These are phyloP conservation scores for Xerus rutilus DNA, from an alignment of 2,797 vertebrate genomes.

Conservation along the genomic window DNA sequence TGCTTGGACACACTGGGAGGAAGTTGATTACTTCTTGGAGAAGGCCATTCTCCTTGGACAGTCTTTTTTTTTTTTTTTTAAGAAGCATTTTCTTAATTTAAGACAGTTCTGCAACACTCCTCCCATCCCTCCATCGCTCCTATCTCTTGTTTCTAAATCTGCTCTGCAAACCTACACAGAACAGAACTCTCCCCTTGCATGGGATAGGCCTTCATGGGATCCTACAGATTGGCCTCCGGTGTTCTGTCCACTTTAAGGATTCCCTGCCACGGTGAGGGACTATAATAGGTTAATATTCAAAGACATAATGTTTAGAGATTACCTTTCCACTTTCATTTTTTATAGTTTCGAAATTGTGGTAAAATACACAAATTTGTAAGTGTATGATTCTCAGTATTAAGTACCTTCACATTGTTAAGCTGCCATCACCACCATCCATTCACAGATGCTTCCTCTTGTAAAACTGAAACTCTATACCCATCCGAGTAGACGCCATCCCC, in stretches of 20 bases:
- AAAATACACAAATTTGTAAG: background rate
- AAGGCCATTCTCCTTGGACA: background rate
- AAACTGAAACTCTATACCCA: background rate
- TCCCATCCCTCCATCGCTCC: background rate
- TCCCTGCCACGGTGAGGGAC: background rate
- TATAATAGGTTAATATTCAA: background rate
- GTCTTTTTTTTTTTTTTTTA: background rate
- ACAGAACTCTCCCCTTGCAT: background rate
- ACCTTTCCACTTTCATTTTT: background rate
- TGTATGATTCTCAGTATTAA: background rate
- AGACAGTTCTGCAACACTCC: background rate
- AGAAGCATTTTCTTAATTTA: background rate
- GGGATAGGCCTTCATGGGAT: background rate
- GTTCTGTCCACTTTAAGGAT: background rate
- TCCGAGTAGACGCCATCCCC: too few relatives aligned
- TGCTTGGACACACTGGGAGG: rapidly evolving
- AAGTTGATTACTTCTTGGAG: background rate
- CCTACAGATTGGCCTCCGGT: background rate
- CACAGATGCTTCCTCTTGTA: background rate
- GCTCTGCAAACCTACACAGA: background rate
- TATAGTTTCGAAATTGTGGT: background rate
- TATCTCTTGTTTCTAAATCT: background rate
- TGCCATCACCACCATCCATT: background rate
- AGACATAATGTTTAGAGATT: background rate
- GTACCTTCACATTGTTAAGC: background rate